Evolutionary conservation across 2,113 vertebrate species (phyloP).

Genomic region (Andinoacara biseriatus): DNA sequence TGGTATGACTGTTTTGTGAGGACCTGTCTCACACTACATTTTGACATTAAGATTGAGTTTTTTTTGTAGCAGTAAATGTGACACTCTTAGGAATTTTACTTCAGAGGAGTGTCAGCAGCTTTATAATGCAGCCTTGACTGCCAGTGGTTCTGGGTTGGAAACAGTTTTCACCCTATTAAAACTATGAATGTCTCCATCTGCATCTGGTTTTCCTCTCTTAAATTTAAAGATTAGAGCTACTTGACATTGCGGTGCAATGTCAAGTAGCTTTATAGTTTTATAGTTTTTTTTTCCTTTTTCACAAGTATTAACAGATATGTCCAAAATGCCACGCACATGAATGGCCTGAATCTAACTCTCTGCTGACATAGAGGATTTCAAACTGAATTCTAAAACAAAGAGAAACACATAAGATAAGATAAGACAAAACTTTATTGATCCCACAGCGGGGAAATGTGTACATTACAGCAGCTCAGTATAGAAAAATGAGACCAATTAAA

Average conservation of each 20-base stretch:
- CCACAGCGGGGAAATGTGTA: no score
- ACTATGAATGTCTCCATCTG: conserved; percentile 26
- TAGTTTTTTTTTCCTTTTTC: conserved; percentile 5
- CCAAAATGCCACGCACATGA: not conserved
- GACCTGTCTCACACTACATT: not conserved
- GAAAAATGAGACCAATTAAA: no score
- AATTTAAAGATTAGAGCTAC: not conserved
- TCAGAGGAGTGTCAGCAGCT: conserved; percentile 34
- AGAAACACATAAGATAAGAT: conserved; percentile 5
- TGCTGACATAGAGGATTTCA: not conserved
- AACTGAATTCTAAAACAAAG: not conserved
- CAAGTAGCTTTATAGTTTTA: conserved; percentile 4
- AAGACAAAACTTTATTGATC: no score
- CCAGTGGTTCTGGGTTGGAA: conserved; percentile 8
- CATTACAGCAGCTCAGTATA: no score
- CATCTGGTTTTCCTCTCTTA: not conserved
- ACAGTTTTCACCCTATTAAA: conserved; percentile 3
- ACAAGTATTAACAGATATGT: not conserved
- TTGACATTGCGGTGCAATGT: conserved; percentile 6
- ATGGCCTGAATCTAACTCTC: conserved; percentile 18
- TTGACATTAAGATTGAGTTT: not conserved
- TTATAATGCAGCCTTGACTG: conserved; percentile 15
- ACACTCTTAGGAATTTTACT: conserved; percentile 23
- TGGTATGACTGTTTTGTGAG: conserved; percentile 37
- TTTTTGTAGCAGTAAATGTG: conserved; percentile 6